phyloP scores from a whole-genome alignment of 2,113 vertebrate species.

The Syngnathus scovelli region DNA sequence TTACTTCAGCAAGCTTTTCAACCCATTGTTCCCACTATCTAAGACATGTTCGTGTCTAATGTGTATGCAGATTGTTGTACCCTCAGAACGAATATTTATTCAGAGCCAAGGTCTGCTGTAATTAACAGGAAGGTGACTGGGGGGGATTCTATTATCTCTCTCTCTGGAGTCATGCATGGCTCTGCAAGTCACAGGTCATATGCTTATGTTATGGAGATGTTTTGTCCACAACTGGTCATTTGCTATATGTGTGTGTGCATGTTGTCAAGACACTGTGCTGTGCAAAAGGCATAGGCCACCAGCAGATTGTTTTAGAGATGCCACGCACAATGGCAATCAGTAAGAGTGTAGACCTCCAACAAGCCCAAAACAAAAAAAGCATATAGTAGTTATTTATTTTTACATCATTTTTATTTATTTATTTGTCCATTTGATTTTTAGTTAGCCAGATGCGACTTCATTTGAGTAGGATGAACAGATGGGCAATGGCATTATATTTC shows the following conservation, averaged over 20 bases:
- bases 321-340: background rate
- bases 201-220: conserved; percentile 47
- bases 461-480: background rate
- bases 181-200: conserved; percentile 57
- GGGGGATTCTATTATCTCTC: conserved; percentile 66
- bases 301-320: background rate
- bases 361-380: background rate
- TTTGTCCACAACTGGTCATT: conserved; percentile 37
- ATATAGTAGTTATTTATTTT: too few relatives aligned
- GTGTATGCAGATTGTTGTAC: conserved; percentile 42
- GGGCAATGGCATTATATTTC: background rate
- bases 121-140: conserved; percentile 61
- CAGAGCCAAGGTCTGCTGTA: conserved; percentile 59
- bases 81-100: conserved; percentile 66
- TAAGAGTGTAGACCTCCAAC: background rate
- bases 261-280: background rate
- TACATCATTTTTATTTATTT: background rate
- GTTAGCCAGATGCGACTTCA: background rate
- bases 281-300: background rate
- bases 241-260: background rate
- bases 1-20: conserved; percentile 12
- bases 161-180: conserved; percentile 44
- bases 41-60: conserved; percentile 30
- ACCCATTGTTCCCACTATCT: conserved; percentile 30
- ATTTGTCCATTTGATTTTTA: too few relatives aligned